phyloP scores from a whole-genome alignment of 2,888 invertebrate genomes.

The Trichopria drosophilae region DNA sequence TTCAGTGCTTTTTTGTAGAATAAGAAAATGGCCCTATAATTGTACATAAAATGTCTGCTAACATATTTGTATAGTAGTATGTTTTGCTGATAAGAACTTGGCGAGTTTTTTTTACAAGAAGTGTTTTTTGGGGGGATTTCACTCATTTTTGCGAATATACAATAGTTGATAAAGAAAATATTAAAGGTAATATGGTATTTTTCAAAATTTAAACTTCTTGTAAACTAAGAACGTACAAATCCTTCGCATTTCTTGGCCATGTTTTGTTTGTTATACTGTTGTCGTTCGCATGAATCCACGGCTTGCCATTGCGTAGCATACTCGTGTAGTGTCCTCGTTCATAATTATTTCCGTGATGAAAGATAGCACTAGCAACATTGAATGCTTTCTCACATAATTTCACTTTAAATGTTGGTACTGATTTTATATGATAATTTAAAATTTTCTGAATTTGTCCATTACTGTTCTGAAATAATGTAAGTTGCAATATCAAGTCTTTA shows the following conservation, averaged over 20 bases:
- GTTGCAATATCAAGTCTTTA: not conserved
- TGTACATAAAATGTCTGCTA: too few species aligned
- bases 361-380: conserved; percentile 14
- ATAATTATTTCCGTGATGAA: conserved; percentile 12
- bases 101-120: too few species aligned
- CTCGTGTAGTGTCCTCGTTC: conserved; percentile 13
- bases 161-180: too few species aligned
- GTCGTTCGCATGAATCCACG: conserved; percentile 8
- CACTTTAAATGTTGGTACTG: conserved; percentile 7
- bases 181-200: too few species aligned
- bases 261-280: conserved; percentile 3
- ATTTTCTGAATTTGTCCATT: conserved; percentile 3
- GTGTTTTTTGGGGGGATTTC: too few species aligned
- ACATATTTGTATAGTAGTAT: too few species aligned
- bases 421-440: conserved; percentile 7
- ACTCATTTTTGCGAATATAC: too few species aligned
- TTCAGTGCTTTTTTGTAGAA: too few species aligned
- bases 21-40: too few species aligned
- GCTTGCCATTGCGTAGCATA: conserved; percentile 2
- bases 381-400: not conserved
- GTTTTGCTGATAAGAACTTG: too few species aligned
- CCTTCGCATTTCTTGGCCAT: conserved; percentile 16
- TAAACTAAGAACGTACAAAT: conserved; percentile 13
- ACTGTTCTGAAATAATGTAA: not conserved
- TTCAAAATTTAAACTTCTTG: not conserved